Evolutionary conservation across 2,797 vertebrate genomes (phyloP).

Genomic region (Amniataba percoides): DNA sequence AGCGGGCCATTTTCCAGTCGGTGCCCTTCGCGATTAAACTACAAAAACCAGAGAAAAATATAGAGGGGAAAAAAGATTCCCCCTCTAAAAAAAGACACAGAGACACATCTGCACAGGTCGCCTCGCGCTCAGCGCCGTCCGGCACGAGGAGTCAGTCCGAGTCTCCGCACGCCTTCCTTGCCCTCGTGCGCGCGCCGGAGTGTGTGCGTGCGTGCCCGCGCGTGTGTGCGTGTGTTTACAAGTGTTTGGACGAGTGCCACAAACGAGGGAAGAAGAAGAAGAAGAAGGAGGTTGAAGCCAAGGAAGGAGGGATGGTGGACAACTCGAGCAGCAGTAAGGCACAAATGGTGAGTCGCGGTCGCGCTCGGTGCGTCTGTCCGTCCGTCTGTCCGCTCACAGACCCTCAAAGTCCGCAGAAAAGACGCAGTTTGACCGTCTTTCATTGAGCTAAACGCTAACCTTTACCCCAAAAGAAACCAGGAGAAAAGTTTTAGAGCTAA

Average conservation of each 20-base stretch:
- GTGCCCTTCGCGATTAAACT: constrained; percentile 63
- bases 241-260: constrained; percentile 81
- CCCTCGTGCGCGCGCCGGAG: constrained; percentile 33
- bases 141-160: constrained; percentile 40
- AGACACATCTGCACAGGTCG: constrained; percentile 31
- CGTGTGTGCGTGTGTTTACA: constrained; percentile 74
- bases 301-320: constrained; percentile 88
- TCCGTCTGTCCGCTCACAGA: background rate
- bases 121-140: background rate
- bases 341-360: constrained; percentile 85
- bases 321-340: constrained; percentile 86
- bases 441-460: constrained; percentile 8
- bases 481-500: constrained; percentile 16
- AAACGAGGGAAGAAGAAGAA: constrained; percentile 66
- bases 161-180: constrained; percentile 47
- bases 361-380: background rate
- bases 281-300: constrained; percentile 68
- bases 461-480: constrained; percentile 13
- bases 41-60: constrained; percentile 22
- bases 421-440: constrained; percentile 2
- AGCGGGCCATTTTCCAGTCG: constrained; percentile 66
- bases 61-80: background rate
- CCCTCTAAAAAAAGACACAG: background rate
- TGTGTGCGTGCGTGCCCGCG: constrained; percentile 64
- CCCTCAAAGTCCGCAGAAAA: background rate